Percentiles rank a stretch among this genome's conserved stretches.
Evolutionary conservation across 35 echinoderm and acorn worm species (phyloP).

Genomic region (Hemicentrotus pulcherrimus): DNA sequence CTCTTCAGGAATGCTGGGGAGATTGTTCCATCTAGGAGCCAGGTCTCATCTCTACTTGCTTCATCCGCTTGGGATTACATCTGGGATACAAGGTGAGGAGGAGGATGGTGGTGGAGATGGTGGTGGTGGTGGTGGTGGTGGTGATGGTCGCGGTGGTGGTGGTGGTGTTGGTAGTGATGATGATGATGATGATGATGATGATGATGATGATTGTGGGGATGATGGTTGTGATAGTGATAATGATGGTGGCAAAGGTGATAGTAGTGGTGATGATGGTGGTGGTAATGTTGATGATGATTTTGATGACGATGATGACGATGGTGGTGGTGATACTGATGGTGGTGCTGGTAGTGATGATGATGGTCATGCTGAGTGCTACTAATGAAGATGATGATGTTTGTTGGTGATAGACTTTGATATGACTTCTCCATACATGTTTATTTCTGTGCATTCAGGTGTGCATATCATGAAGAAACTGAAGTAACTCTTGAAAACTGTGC

Average conservation of each 20-base stretch:
- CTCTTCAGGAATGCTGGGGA: conserved; percentile 56
- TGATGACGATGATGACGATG: conserved; percentile 7
- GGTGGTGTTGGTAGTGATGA: not conserved
- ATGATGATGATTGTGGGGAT: not conserved
- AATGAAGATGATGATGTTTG: not conserved
- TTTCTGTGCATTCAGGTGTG: not conserved
- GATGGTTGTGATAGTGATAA: not conserved
- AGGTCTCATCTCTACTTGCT: conserved; percentile 20
- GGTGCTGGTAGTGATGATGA: not conserved
- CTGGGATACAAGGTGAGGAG: conserved; percentile 57
- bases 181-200: conserved; percentile 34
- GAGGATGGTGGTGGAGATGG: not conserved
- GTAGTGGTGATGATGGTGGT: not conserved
- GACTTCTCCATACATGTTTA: too few relatives aligned
- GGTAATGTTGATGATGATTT: not conserved
- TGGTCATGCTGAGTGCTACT: not conserved
- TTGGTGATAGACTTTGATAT: too few relatives aligned
- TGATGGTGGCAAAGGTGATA: not conserved
- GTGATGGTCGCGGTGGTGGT: not conserved
- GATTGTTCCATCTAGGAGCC: conserved; percentile 56
- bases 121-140: conserved; percentile 21
- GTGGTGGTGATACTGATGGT: not conserved
- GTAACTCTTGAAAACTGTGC: conserved; percentile 37
- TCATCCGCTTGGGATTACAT: conserved; percentile 71
- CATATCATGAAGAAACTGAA: conserved; percentile 32